Percentiles rank a stretch among this genome's conserved stretches.
Evolutionary conservation across 2,888 invertebrate genomes (phyloP).

Genomic region (Hypena proboscidalis): DNA sequence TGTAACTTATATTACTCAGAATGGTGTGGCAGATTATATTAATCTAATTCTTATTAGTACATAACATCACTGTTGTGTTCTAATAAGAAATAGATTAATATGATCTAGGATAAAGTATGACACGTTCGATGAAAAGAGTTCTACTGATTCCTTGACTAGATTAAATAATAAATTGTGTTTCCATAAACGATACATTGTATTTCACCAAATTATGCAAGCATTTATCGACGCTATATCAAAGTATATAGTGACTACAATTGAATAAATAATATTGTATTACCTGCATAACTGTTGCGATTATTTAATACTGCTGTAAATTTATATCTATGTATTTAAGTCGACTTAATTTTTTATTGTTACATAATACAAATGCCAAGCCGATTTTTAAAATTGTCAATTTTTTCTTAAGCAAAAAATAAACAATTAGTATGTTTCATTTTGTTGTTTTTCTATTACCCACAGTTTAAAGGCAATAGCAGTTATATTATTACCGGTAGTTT

Average conservation of each 20-base stretch:
- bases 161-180: conserved; percentile 17
- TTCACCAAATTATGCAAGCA: conserved; percentile 16
- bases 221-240: conserved; percentile 12
- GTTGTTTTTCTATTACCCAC: no score
- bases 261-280: conserved; percentile 8
- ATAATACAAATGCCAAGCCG: conserved; percentile 23
- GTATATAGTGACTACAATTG: conserved; percentile 13
- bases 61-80: no score
- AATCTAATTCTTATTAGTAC: no score
- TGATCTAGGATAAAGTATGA: no score
- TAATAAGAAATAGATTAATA: no score
- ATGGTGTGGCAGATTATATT: no score
- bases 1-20: no score
- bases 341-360: conserved; percentile 33
- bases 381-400: conserved; percentile 14
- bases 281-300: conserved; percentile 12
- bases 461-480: no score
- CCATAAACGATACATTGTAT: conserved; percentile 20
- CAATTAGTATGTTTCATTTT: conserved; percentile 11
- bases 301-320: conserved; percentile 23
- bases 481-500: no score
- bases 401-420: conserved; percentile 31
- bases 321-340: conserved; percentile 15
- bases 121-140: no score
- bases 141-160: no score